Evolutionary conservation across 2,888 invertebrate genomes (phyloP), one percentile per base, ranked within the genome.

Genomic region (Polyommatus iphigenia): DNA sequence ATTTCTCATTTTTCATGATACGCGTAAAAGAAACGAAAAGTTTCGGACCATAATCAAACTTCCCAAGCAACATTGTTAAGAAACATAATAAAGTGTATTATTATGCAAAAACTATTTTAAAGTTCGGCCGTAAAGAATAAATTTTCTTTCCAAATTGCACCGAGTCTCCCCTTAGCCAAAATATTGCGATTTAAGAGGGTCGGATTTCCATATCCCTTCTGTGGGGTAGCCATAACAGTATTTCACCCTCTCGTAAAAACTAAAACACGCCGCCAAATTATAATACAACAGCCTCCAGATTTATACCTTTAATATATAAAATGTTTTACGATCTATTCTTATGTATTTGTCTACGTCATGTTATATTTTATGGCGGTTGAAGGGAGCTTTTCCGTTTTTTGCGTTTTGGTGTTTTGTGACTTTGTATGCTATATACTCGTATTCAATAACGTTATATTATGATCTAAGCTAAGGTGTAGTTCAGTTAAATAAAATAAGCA

Each of bases 161-260:
- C 75, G 78, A 78, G 78, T 80, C 81, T 79, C 78, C 78, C 80
- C 83, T 82, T 82, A 81, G 77, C 78, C 80, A 82, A 83, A 84
- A 82, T 83, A 83, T 84, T 82, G 83, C 82, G 82, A 87, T 88
- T 86, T 87, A 87, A 88, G 88, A 89, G 89, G 91, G 90, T 87
- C 83, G 85, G 84, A 90, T 90, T 87, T 89, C 87, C 90, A 90
- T 89, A 90, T 86, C 85, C 77, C 57, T 73, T 57, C 72, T 73
- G 87, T 84, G 85, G 85, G 83, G 83, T 83, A 54, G 84, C 88
- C 83, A 91, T 92, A 91, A 92, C 88, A 86, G 88, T 92, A 92
- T 88, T 88, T 92, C 87, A 92, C 85, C 81, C 83, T 83, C 87
- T 90, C 91, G 86, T 92, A 92, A 92, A 92, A 92, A 91, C 90